phyloP scores from a whole-genome alignment of 2,113 vertebrate genomes.

The Cyprinus carpio region DNA sequence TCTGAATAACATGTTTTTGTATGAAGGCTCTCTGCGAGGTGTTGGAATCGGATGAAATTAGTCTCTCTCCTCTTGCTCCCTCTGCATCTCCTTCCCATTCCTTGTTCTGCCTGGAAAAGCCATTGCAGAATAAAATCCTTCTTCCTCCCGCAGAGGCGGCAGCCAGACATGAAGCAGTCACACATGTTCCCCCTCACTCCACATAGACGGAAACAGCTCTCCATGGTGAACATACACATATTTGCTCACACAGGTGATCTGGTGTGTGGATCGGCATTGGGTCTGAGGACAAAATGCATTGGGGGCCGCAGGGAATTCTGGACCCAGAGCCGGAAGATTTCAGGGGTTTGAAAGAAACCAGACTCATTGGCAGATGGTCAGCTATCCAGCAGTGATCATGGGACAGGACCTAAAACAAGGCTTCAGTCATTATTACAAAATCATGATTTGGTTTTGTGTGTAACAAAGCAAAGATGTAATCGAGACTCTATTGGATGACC shows the following conservation, averaged over 20 bases:
- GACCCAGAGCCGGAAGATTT: conserved; percentile 23
- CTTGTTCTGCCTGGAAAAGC: conserved; percentile 74
- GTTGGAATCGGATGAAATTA: conserved; percentile 54
- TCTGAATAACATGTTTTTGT: conserved; percentile 45
- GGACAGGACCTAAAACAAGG: conserved; percentile 10
- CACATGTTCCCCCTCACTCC: conserved; percentile 47
- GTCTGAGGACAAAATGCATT: conserved; percentile 34
- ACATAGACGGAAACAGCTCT: conserved; percentile 44
- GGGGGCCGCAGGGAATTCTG: conserved; percentile 19
- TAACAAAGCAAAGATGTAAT: conserved; percentile 9
- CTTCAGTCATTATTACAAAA: conserved; percentile 5
- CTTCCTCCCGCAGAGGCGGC: conserved; percentile 70
- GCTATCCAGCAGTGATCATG: conserved; percentile 16
- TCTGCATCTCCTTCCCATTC: conserved; percentile 70
- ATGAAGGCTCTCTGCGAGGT: conserved; percentile 51
- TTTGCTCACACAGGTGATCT: conserved; percentile 18
- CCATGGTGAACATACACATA: conserved; percentile 32
- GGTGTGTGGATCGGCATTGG: conserved; percentile 5
- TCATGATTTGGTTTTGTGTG: conserved; percentile 18
- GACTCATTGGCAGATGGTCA: conserved; percentile 34
- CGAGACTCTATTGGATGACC: conserved; percentile 10
- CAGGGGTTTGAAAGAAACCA: conserved; percentile 12
- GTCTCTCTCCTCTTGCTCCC: conserved; percentile 46
- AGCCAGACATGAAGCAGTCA: conserved; percentile 58
- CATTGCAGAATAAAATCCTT: conserved; percentile 71